Base-by-base conservation (phyloP, 2,797 vertebrate genomes). In the Pangasius mekongensis region DNA sequence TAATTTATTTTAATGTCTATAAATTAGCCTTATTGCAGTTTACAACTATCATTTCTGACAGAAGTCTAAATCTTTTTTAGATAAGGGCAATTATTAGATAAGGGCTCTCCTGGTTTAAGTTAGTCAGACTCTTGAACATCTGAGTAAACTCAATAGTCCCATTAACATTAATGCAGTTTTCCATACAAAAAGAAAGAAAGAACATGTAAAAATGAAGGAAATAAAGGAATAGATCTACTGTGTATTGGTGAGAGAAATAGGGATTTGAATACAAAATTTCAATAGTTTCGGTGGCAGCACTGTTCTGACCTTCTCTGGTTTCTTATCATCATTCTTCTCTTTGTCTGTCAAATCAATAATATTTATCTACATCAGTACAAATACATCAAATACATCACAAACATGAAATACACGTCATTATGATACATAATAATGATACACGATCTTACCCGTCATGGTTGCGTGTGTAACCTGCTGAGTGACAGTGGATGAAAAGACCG, bases 301-400 rank as follows among this genome's bases (percentile, higher is more conserved):
- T 9, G 80, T 74, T 85, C 90, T 93, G 94, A 95, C 95, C 95
- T 67, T 94, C 49, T 85, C 94, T 73, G 24, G 27, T 58, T 93
- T 93, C 87, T 93, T 92, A 27, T 58, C 91, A 86, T 93, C 91
- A 10, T 95, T 91, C 1, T 93, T 90, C 81, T 94, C 87, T 76
- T 84, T 58, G 20, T 91, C 95, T 95, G 94, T n/a, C 24, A 58
- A 81, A 89, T 87, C 22, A 73, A 82, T 30, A 76, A 30, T 0
- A 52, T 71, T 39, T 0, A 33, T 47, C 49, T 24, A 20, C 11
- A 58, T 86, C 56, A 89, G 49, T 27, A 58, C 10, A 58, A 7
- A 47, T 30, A 62, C 69, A 84, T 64, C 0, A 86, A 56, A 33
- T 54, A 71, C 13, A 83, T 52, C 18, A n/a, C 24, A 4, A 33